phyloP scores from a whole-genome alignment of 2,888 invertebrate species.

The Lymantria dispar region DNA sequence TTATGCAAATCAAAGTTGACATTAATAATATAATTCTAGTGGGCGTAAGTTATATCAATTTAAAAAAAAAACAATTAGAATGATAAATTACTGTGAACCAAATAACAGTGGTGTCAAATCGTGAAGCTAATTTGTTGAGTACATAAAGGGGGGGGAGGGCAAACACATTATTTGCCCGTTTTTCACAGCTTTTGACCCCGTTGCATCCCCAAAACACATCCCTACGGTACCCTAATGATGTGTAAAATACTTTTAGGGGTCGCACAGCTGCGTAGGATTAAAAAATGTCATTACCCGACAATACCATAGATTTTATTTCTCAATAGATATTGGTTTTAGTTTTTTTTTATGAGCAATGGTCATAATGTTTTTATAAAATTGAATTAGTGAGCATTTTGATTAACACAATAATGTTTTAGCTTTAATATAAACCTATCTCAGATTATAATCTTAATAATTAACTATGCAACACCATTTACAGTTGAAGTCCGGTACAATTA shows the following conservation, averaged over 20 bases:
- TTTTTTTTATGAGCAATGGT: constrained; percentile 16
- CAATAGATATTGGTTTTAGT: constrained; percentile 18
- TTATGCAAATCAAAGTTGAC: no score
- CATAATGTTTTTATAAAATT: constrained; percentile 2
- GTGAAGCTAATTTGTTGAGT: constrained; percentile 31
- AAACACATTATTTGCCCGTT: constrained; percentile 63
- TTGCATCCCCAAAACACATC: constrained; percentile 29
- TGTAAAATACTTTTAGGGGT: constrained; percentile 59
- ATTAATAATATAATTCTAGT: no score
- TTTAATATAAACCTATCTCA: not conserved
- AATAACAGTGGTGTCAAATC: constrained; percentile 6
- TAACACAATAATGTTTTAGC: not conserved
- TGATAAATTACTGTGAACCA: not conserved
- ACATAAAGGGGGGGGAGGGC: constrained; percentile 30
- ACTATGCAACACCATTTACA: not conserved
- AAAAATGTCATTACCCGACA: constrained; percentile 30
- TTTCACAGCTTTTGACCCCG: constrained; percentile 68
- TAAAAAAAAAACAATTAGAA: not conserved
- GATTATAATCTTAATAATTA: not conserved
- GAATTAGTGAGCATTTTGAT: not conserved
- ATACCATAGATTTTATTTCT: constrained; percentile 11
- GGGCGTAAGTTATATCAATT: no score
- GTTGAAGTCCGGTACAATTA: constrained; percentile 8
- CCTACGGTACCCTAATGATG: constrained; percentile 58
- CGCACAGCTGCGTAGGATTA: constrained; percentile 27